phyloP scores from a whole-genome alignment of 2,888 invertebrate genomes.

The Lysandra coridon region DNA sequence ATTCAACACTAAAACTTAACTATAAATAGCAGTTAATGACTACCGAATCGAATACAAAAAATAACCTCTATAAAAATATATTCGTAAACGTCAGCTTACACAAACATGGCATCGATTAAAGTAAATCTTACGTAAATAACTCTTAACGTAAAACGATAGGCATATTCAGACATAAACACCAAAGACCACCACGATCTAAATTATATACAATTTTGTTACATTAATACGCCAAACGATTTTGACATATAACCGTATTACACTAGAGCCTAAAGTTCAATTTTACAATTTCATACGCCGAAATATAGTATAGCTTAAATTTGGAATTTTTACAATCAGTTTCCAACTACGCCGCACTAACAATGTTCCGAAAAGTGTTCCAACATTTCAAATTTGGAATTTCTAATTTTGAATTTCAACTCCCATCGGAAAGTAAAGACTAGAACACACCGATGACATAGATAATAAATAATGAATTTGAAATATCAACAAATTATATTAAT shows the following conservation, averaged over 20 bases:
- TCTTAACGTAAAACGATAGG: constrained; percentile 47
- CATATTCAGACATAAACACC: constrained; percentile 55
- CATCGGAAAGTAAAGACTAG: constrained; percentile 64
- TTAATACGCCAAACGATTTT: constrained; percentile 74
- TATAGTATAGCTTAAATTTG: constrained; percentile 60
- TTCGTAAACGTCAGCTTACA: constrained; percentile 72
- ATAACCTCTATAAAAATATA: constrained; percentile 77
- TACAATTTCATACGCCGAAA: constrained; percentile 71
- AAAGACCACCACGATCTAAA: constrained; percentile 74
- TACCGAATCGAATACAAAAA: constrained; percentile 70
- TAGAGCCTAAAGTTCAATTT: constrained; percentile 67
- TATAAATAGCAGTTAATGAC: constrained; percentile 71
- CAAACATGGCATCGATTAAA: constrained; percentile 75
- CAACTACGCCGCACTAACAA: constrained; percentile 45
- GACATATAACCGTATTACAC: constrained; percentile 68
- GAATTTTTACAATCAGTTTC: constrained; percentile 52
- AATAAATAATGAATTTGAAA: constrained; percentile 36
- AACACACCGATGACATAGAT: constrained; percentile 61
- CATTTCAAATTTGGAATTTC: constrained; percentile 38
- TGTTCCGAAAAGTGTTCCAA: constrained; percentile 48
- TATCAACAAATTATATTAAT: constrained; percentile 27
- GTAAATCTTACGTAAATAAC: constrained; percentile 51
- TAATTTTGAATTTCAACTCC: constrained; percentile 45
- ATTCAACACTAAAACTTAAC: constrained; percentile 72
- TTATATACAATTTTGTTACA: constrained; percentile 64